Conservation (phyloP, 1,140 invertebrate genomes). For the Drosophila persimilis region DNA sequence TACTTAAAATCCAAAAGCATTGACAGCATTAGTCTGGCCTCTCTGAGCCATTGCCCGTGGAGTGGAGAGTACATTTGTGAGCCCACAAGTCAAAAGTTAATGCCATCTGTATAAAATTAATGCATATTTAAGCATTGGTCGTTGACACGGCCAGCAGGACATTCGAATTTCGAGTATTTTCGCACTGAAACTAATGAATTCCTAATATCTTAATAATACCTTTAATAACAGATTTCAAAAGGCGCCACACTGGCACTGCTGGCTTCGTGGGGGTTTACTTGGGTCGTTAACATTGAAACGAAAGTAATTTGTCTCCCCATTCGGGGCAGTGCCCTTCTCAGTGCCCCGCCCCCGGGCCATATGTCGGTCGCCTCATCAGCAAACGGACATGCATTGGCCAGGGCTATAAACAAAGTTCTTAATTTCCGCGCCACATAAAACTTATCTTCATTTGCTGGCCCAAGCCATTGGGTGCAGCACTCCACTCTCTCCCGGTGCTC, state of each 20-base stretch:
- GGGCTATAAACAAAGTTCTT: slow-evolving; percentile 75
- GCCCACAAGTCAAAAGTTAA: slow-evolving; percentile 33
- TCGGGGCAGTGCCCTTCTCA: background rate
- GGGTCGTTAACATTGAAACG: slow-evolving; percentile 48
- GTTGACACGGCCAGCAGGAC: slow-evolving; percentile 24
- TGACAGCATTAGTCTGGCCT: slow-evolving; percentile 40
- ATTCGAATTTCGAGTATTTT: slow-evolving; percentile 11
- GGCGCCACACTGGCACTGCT: slow-evolving; percentile 17
- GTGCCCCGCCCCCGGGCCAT: slow-evolving; percentile 14
- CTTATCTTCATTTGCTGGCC: slow-evolving; percentile 73
- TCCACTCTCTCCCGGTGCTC: background rate
- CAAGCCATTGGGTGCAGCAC: slow-evolving; percentile 27
- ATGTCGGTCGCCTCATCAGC: slow-evolving; percentile 37
- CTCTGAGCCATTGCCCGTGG: slow-evolving; percentile 17
- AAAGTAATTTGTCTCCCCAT: slow-evolving; percentile 61
- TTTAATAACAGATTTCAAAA: slow-evolving; percentile 57
- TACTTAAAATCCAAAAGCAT: slow-evolving; percentile 33
- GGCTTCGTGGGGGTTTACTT: background rate
- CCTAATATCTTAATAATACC: slow-evolving; percentile 70
- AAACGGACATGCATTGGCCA: slow-evolving; percentile 56
- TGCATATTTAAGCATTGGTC: slow-evolving; percentile 65
- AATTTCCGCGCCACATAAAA: slow-evolving; percentile 80
- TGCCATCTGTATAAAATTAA: slow-evolving; percentile 64
- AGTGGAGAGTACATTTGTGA: too few relatives aligned
- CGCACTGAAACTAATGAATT: slow-evolving; percentile 62